Evolutionary conservation across 2,113 vertebrate species (phyloP), one percentile per base, ranked within the genome.

Genomic region (Aphyosemion australe): DNA sequence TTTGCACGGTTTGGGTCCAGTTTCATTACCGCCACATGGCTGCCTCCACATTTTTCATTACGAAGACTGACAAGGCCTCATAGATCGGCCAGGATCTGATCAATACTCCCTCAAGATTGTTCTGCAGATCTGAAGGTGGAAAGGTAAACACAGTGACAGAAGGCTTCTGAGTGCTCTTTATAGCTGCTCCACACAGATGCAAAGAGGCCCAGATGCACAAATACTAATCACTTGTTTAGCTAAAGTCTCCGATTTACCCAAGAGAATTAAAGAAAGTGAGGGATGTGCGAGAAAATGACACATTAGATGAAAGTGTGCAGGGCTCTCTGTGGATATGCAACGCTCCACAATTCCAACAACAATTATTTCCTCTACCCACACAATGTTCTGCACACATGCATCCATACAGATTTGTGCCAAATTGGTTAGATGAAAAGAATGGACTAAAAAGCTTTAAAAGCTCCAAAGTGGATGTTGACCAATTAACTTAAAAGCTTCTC

Each of bases 401-500:
- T 42, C 49, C 48, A 26, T 12, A 55, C 12, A 64, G 60, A 66
- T 56, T 8, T 55, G 49, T 12, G 52, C 32, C 56, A 69, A 65
- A 78, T 72, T 59, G 58, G 45, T 20, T 34, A 47, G 65, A 69
- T 69, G 61, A 72, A 63, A 56, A 26, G 54, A 72, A 47, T 4
- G 26, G 41, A 64, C 31, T 64, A 52, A 80, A 70, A 69, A 70
- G 65, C 61, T 56, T 50, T 75, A 47, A 67, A 75, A 80, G 65
- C 71, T 54, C 1, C 55, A 53, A 47, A 61, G 66, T 53, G 52
- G 57, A 74, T 51, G 46, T 68, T 54, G 20, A 45, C 37, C 61
- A 55, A 72, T 82, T 53, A 59, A 59, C 65, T 74, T 20, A 76
- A 67, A 80, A 80, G 67, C 79, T 50, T 14, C 60, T 10, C 48